These are phyloP conservation scores for Venturia canescens DNA, from an alignment of 1,140 invertebrate genomes.

Conservation along the genomic window DNA sequence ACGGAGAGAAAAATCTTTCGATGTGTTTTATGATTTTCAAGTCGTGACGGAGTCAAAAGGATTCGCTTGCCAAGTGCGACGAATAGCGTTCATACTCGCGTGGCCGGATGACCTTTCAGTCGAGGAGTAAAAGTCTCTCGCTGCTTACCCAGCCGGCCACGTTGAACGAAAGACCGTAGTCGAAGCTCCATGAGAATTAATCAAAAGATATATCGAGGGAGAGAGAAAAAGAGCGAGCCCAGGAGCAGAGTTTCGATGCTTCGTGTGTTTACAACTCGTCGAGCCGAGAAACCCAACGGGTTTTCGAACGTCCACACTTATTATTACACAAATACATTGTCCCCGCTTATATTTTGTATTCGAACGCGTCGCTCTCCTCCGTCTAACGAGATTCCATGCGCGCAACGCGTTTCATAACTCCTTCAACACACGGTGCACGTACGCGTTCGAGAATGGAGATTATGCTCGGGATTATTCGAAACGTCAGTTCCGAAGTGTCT, in stretches of 20 bases:
- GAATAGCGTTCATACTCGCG: not conserved
- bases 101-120: slow-evolving; percentile 16
- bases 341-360: not conserved
- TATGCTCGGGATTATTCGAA: too few relatives aligned
- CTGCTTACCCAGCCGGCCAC: not conserved
- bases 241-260: not conserved
- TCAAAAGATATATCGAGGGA: too few relatives aligned
- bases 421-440: not conserved
- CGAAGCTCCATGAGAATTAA: not conserved
- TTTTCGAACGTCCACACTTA: not conserved
- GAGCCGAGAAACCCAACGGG: not conserved
- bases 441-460: not conserved
- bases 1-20: too few relatives aligned
- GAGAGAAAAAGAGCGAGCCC: not conserved
- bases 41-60: not conserved
- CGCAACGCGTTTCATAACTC: not conserved
- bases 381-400: not conserved
- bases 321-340: not conserved
- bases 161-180: not conserved
- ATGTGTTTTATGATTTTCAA: not conserved
- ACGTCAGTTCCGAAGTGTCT: not conserved
- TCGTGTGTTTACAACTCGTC: not conserved
- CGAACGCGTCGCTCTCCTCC: not conserved
- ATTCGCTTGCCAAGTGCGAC: not conserved
- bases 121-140: slow-evolving; percentile 15